Evolutionary conservation across 1,140 invertebrate species (phyloP).

Genomic region (Helicoverpa zea): DNA sequence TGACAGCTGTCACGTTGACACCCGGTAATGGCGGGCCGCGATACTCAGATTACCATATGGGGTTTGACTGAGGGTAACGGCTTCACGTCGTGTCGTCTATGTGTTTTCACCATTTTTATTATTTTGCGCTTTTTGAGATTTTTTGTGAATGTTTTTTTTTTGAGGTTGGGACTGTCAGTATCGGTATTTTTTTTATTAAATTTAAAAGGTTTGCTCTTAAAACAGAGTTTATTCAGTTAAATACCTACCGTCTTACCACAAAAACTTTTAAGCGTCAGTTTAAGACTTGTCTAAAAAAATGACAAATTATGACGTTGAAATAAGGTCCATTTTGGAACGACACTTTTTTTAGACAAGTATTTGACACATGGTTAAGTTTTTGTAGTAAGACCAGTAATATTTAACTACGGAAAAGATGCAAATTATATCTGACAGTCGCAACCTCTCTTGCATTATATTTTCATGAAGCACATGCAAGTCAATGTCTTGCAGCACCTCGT

Average conservation of each 20-base stretch:
- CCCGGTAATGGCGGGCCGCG: constrained; percentile 60
- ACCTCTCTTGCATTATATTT: constrained; percentile 37
- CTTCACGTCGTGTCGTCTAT: constrained; percentile 81
- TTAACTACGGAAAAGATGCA: too few species aligned
- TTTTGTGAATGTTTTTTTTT: constrained; percentile 53
- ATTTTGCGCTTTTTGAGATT: constrained; percentile 69
- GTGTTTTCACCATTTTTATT: constrained; percentile 71
- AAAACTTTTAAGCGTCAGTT: too few species aligned
- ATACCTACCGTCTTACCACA: too few species aligned
- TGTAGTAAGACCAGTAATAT: too few species aligned
- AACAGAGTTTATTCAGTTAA: too few species aligned
- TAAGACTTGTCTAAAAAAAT: too few species aligned
- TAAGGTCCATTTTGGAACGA: too few species aligned
- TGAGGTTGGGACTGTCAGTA: constrained; percentile 55
- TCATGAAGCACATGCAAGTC: constrained; percentile 58
- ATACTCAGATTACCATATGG: constrained; percentile 89
- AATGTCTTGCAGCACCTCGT: constrained; percentile 64
- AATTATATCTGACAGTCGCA: constrained; percentile 3
- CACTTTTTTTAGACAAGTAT: too few species aligned
- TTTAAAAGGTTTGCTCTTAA: too few species aligned
- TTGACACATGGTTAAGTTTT: too few species aligned
- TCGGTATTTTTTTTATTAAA: too few species aligned
- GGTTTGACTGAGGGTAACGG: constrained; percentile 88
- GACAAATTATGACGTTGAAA: too few species aligned
- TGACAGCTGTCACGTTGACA: constrained; percentile 90